These are phyloP conservation scores for Dascyllus trimaculatus DNA, from an alignment of 2,113 vertebrate genomes.

Conservation along the genomic window DNA sequence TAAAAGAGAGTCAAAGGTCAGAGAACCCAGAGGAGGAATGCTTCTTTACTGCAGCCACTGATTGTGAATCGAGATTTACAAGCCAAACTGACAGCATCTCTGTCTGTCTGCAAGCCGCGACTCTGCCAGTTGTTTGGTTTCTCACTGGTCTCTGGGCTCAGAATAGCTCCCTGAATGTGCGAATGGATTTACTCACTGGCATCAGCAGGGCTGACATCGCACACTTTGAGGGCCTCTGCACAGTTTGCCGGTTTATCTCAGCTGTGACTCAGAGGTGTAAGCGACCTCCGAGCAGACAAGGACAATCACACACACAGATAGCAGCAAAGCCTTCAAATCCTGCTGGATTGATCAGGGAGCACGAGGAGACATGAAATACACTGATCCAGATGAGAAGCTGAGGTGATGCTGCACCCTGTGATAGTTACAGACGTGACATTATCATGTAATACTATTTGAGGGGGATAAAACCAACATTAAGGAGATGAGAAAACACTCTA, in stretches of 20 bases:
- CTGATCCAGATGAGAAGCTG: conserved; percentile 38
- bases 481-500: conserved; percentile 11
- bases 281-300: conserved; percentile 44
- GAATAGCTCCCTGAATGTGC: conserved; percentile 62
- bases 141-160: conserved; percentile 28
- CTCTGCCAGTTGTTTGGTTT: background rate
- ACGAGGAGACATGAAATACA: conserved; percentile 27
- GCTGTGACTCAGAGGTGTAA: conserved; percentile 30
- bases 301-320: conserved; percentile 31
- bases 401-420: conserved; percentile 18
- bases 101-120: background rate
- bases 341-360: conserved; percentile 24
- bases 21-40: background rate
- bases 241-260: conserved; percentile 22
- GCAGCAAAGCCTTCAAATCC: conserved; percentile 53
- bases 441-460: conserved; percentile 27
- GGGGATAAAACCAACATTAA: conserved; percentile 32
- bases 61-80: conserved; percentile 28
- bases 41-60: conserved; percentile 6
- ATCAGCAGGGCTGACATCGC: conserved; percentile 23
- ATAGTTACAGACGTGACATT: conserved; percentile 34
- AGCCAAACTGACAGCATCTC: conserved; percentile 1
- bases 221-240: conserved; percentile 15
- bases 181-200: conserved; percentile 50
- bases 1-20: conserved; percentile 38